A percentile compares a stretch with the other conserved stretches of the same genome.
These are phyloP conservation scores for Danio tinwini DNA, from an alignment of 2,797 vertebrate species.

Conservation along the genomic window DNA sequence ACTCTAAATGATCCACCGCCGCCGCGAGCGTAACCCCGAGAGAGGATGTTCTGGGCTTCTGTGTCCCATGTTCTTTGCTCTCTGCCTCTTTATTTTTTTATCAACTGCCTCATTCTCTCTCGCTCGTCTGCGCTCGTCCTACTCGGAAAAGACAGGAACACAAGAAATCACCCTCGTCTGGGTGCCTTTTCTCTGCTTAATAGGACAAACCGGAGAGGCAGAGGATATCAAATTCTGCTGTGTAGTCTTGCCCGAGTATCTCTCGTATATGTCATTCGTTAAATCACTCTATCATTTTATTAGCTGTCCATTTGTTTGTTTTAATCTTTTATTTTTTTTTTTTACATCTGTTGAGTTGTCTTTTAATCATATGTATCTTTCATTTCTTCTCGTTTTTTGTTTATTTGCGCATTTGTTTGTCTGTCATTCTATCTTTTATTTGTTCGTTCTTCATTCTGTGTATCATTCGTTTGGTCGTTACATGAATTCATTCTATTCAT, in stretches of 20 bases:
- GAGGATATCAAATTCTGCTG: constrained; percentile 19
- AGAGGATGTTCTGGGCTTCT: constrained; percentile 35
- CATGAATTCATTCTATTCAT: no score
- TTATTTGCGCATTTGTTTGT: no score
- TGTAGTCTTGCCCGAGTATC: not conserved
- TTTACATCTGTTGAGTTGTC: no score
- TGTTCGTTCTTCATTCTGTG: no score
- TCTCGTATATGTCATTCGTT: no score
- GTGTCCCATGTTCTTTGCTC: constrained; percentile 40
- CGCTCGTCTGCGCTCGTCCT: not conserved
- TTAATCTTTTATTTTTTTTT: no score
- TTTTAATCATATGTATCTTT: no score
- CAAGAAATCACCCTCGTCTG: constrained; percentile 17
- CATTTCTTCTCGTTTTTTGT: no score
- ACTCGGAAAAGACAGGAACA: constrained; percentile 20
- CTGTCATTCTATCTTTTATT: no score
- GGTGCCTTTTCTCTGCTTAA: constrained; percentile 2
- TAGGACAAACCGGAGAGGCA: not conserved
- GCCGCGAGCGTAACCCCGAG: constrained; percentile 26
- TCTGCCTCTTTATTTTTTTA: constrained; percentile 21
- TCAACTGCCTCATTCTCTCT: constrained; percentile 28
- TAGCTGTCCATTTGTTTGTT: no score
- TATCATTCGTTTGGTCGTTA: no score
- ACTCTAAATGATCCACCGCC: constrained; percentile 30
- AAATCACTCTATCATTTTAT: no score